Base-by-base conservation (phyloP, 2,797 vertebrate species). In the Eulemur coronatus region DNA sequence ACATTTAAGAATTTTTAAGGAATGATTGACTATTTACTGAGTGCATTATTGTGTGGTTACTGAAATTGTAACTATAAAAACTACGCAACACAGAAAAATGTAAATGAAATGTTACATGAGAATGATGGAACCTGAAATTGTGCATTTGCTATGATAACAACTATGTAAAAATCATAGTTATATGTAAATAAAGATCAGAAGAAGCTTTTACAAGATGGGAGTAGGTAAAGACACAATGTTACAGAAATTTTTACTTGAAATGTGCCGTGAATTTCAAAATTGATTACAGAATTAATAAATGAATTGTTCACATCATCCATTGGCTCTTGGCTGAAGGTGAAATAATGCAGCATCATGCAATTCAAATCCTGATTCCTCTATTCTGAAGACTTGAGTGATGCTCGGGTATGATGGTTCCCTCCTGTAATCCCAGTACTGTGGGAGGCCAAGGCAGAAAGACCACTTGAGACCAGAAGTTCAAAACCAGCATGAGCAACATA, bases 271-370 rank as follows among this genome's bases (percentile, higher is more conserved):
- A 92, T 82, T 85, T 87, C 30, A 52, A 84, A 80, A 81, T 65
- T 85, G 69, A 69, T 89, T 93, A 38, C 78, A 46, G 94, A 94
- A 70, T 65, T 89, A 69, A 93, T 82, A 92, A 93, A 22, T 67
- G 2, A 72, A 81, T 52, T 11, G 48, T 28, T 80, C 5, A 3
- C 76, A 43, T 55, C 18, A 75, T 65, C 41, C 7, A 0, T 13
- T 89, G 46, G 11, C 20, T 87, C 38, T 76, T 67, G 61, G 41
- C 35, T 94, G 86, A 52, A 72, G 82, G 78, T 79, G n/a, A 85
- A 97, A 96, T 85, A 93, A 89, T 52, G 41, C 89, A 11, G 1
- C 41, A 35, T 41, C 52, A 69, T 41, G 6, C 41, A 70, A 22
- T 87, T 93, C 94, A 84, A 89, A 92, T 67, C 17, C 28, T 43